Evolutionary conservation across 2,113 vertebrate species (phyloP).

Genomic region (Upupa epops): DNA sequence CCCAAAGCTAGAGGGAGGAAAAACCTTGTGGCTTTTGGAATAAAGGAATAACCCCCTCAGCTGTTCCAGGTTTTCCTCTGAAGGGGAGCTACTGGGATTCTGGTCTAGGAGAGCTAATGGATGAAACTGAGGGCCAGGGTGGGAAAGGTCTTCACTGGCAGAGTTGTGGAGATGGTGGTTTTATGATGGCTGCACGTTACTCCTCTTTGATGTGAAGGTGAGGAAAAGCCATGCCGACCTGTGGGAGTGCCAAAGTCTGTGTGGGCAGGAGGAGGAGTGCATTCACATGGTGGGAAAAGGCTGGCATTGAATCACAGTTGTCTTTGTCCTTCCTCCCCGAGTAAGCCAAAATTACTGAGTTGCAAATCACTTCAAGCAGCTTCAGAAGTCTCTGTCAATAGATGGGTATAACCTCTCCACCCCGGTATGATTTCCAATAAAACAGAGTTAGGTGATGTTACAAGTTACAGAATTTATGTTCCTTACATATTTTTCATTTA

Average conservation of each 20-base stretch:
- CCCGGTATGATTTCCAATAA: background rate
- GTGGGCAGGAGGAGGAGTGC: background rate
- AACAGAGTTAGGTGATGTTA: background rate
- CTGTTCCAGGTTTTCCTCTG: background rate
- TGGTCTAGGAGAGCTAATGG: background rate
- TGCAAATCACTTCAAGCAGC: background rate
- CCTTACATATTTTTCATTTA: background rate
- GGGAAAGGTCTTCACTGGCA: background rate
- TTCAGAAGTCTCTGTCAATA: background rate
- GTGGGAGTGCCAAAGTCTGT: background rate
- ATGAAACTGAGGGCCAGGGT: background rate
- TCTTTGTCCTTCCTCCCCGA: background rate
- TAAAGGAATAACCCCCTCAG: background rate
- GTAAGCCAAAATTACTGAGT: background rate
- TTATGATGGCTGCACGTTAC: background rate
- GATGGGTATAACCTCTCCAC: fast-evolving
- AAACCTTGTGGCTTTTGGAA: background rate
- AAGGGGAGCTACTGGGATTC: background rate
- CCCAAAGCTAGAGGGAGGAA: background rate
- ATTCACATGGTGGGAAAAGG: background rate
- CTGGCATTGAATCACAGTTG: background rate
- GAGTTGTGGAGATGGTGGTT: background rate
- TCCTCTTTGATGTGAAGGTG: background rate
- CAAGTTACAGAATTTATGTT: background rate
- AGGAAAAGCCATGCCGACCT: background rate